Conservation (phyloP, 2,113 vertebrate genomes). For the Dolichotis patagonum region DNA sequence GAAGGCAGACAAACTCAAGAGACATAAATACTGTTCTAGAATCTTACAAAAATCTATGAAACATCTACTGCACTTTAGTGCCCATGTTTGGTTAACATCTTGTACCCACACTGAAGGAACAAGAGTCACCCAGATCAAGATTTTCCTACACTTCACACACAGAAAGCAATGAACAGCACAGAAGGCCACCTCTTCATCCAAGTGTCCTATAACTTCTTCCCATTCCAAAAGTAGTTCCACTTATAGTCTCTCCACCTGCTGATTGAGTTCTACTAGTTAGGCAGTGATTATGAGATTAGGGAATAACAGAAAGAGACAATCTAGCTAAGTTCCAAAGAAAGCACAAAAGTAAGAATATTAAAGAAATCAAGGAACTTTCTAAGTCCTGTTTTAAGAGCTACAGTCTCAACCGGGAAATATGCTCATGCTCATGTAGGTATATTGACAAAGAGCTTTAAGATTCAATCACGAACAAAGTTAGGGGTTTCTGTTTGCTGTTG, state of each 20-base stretch:
- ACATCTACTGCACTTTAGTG: background rate
- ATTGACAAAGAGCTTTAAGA: background rate
- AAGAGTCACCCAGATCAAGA: background rate
- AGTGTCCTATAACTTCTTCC: conserved; percentile 45
- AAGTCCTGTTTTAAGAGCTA: conserved; percentile 1
- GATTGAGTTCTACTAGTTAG: conserved; percentile 48
- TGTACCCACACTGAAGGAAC: background rate
- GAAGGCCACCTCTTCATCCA: conserved; percentile 52
- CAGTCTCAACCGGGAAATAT: background rate
- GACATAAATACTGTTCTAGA: background rate
- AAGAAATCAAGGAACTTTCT: background rate
- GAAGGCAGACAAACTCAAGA: background rate
- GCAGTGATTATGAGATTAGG: background rate
- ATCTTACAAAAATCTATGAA: background rate
- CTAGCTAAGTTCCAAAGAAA: background rate
- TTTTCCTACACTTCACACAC: background rate
- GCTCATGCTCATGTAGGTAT: background rate
- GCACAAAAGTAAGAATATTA: background rate
- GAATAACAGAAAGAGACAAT: conserved; percentile 20
- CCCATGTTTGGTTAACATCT: background rate
- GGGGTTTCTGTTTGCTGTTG: background rate
- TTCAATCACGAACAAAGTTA: background rate
- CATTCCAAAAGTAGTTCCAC: conserved; percentile 62
- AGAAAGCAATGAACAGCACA: background rate
- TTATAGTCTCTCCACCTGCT: background rate